Percentiles rank a stretch among this genome's conserved stretches.
phyloP scores from a whole-genome alignment of 2,888 invertebrate genomes.

The Xylota sylvarum region DNA sequence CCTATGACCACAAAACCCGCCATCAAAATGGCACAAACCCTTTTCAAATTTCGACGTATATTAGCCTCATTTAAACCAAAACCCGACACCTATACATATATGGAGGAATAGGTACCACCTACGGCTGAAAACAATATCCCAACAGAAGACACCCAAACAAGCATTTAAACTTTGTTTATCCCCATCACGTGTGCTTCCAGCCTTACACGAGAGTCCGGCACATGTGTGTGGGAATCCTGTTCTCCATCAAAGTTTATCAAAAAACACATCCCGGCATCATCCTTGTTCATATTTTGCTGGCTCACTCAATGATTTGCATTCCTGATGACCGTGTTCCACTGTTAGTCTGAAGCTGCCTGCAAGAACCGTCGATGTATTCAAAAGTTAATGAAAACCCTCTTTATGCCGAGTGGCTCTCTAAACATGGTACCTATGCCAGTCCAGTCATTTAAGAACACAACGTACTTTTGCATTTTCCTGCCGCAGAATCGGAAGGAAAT shows the following conservation, averaged over 20 bases:
- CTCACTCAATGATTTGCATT: constrained; percentile 7
- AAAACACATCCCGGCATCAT: not conserved
- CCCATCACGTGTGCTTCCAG: not conserved
- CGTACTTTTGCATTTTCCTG: not conserved
- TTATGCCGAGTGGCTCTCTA: not conserved
- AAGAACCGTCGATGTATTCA: constrained; percentile 10
- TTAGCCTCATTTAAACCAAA: not conserved
- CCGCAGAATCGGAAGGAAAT: not conserved
- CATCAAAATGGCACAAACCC: not conserved
- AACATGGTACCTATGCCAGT: not conserved
- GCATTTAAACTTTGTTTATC: not conserved
- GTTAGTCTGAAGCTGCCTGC: not conserved
- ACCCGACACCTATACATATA: not conserved
- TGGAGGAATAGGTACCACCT: not conserved
- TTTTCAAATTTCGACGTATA: not conserved
- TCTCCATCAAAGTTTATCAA: not conserved
- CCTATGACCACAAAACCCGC: not conserved
- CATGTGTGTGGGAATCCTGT: not conserved
- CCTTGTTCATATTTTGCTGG: constrained; percentile 12
- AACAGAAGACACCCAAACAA: not conserved
- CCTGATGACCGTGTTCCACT: constrained; percentile 3
- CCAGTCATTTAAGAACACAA: not conserved
- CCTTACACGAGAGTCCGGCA: not conserved
- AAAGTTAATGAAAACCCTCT: constrained; percentile 14
- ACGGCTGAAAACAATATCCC: not conserved